Evolutionary conservation across 2,113 vertebrate genomes (phyloP).

Genomic region (Nesogale talazaci): DNA sequence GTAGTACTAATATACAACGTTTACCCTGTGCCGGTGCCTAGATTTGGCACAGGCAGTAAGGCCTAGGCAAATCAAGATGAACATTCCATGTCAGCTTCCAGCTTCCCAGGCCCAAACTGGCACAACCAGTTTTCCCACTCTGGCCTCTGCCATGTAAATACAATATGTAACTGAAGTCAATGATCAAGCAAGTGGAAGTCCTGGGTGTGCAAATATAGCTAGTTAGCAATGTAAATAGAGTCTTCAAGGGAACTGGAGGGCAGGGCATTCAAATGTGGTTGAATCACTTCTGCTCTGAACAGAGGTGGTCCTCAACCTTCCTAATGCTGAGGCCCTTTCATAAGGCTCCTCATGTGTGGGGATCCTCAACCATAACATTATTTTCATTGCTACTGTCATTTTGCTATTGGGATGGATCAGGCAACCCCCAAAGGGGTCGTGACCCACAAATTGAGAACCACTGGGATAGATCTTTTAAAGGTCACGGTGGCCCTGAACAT

Average conservation of each 20-base stretch:
- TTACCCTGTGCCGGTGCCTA: background rate
- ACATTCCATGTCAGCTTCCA: background rate
- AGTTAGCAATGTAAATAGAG: conserved; percentile 70
- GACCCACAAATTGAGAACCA: too few relatives aligned
- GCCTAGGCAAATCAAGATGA: conserved; percentile 25
- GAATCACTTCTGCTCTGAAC: conserved; percentile 2
- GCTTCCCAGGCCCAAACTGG: conserved; percentile 57
- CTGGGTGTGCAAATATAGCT: conserved; percentile 74
- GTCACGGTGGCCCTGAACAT: background rate
- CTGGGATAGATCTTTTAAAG: too few relatives aligned
- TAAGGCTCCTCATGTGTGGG: too few relatives aligned
- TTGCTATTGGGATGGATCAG: too few relatives aligned
- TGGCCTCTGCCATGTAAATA: conserved; percentile 72
- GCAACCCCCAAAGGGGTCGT: too few relatives aligned
- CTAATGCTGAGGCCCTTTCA: too few relatives aligned
- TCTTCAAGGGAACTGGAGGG: conserved; percentile 62
- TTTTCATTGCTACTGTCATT: too few relatives aligned
- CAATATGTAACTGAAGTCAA: conserved; percentile 69
- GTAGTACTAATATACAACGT: background rate
- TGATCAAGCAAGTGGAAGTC: conserved; percentile 67
- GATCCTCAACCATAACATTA: too few relatives aligned
- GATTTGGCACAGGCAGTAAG: background rate
- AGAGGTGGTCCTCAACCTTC: too few relatives aligned
- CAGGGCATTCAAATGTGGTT: conserved; percentile 11
- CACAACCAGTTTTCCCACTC: conserved; percentile 68